Evolutionary conservation across 2,888 invertebrate species (phyloP).

Genomic region (Megamerina dolium): DNA sequence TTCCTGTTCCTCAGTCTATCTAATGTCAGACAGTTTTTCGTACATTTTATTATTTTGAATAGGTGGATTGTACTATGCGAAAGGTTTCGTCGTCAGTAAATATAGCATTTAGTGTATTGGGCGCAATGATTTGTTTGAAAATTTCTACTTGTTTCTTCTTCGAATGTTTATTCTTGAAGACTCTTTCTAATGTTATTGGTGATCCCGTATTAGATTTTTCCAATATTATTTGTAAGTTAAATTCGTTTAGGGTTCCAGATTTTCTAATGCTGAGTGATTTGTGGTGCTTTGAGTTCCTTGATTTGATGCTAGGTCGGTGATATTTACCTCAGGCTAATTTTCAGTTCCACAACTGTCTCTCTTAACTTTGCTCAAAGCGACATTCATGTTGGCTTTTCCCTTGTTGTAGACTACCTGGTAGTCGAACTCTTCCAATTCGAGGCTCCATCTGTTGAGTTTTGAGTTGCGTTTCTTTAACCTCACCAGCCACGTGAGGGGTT

Average conservation of each 20-base stretch:
- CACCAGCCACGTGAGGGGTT: too few species aligned
- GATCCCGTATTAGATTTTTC: conserved; percentile 10
- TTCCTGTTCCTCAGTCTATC: conserved; percentile 19
- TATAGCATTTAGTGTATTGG: conserved; percentile 16
- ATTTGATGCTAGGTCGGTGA: conserved; percentile 4
- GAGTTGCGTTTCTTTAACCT: conserved; percentile 38
- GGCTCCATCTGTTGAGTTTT: conserved; percentile 31
- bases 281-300: conserved; percentile 11
- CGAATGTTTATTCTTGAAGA: conserved; percentile 16
- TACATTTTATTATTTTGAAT: conserved; percentile 10
- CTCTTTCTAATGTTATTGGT: conserved; percentile 1
- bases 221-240: conserved; percentile 16
- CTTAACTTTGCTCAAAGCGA: conserved; percentile 20
- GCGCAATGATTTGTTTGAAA: conserved; percentile 10
- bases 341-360: conserved; percentile 1
- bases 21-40: conserved; percentile 17
- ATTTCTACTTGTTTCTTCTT: conserved; percentile 19
- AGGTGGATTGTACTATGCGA: neutral
- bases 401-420: conserved; percentile 26
- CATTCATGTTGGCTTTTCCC: conserved; percentile 19
- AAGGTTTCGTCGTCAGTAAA: conserved; percentile 5
- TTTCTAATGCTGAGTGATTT: conserved; percentile 15
- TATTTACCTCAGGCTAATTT: conserved; percentile 7
- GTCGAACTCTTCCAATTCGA: conserved; percentile 17
- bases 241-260: conserved; percentile 16